Conservation (phyloP, 2,888 invertebrate genomes). For the Diaphora mendica region DNA sequence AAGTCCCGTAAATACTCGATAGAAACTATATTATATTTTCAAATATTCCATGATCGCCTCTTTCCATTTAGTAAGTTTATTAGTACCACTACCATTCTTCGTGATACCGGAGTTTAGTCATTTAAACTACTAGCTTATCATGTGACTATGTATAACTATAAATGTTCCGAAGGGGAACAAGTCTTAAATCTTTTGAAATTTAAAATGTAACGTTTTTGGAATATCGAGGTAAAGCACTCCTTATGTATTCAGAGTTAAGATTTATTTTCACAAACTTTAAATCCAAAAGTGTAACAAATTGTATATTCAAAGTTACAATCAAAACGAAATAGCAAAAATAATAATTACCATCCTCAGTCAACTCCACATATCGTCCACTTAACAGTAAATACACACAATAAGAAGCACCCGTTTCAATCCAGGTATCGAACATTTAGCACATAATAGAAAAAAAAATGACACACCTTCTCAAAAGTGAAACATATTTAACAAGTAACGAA, state of each 20-base stretch:
- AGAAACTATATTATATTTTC: not conserved
- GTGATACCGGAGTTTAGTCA: not conserved
- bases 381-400: constrained; percentile 66
- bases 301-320: not conserved
- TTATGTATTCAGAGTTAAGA: not conserved
- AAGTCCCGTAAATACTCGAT: no score
- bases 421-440: constrained; percentile 75
- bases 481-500: not conserved
- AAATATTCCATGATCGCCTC: not conserved
- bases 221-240: not conserved
- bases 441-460: constrained; percentile 36
- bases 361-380: constrained; percentile 68
- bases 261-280: no score
- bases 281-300: not conserved
- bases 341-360: constrained; percentile 70
- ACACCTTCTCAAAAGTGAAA: constrained; percentile 17
- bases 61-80: not conserved
- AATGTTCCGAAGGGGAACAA: no score
- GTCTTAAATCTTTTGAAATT: not conserved
- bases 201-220: not conserved
- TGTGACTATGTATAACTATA: not conserved
- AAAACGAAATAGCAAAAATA: not conserved
- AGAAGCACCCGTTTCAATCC: constrained; percentile 63
- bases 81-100: not conserved
- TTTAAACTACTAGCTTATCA: not conserved